Base-by-base conservation (phyloP, 2,113 vertebrate genomes). In the Lamprologus ornatipinnis region DNA sequence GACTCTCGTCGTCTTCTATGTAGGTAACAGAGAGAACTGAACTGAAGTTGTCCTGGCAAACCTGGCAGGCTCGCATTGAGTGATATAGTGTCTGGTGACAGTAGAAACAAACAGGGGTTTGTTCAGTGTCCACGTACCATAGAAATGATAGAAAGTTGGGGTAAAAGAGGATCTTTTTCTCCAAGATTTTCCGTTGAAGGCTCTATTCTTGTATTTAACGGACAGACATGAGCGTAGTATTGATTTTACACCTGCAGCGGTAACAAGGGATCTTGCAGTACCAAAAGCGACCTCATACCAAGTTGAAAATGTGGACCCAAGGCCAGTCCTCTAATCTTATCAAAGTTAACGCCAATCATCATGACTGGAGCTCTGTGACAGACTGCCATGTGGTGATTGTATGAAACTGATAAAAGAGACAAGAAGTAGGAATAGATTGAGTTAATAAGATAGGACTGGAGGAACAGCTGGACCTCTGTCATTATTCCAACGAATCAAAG, bases 381-480 rank as follows among this genome's bases (percentile, higher is more conserved):
- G 84, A 47, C 84, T 17, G 57, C 49, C 58, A 70, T 82, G 83
- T 84, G 82, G 31, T 53, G 79, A 81, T 81, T 80, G 45, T 68
- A 82, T 81, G 65, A 49, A 33, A 23, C 82, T 37, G 53, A 84
- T 55, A 81, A 51, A 89, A 40, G 70, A 84, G 75, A 82, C 35
- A 63, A 78, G 31, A 42, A 82, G 51, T 26, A n/a, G 57, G n/a
- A 73, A 26, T 14, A 17, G 60, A 65, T 7, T 35, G 54, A 82
- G n/a, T 81, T 80, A 81, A 85, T 19, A 57, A 31, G 83, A 80
- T 15, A 58, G 26, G 70, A 63, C 0, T 19, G 33, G n/a, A 60
- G 33, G 42, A 86, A 88, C 90, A 89, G 83, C 89, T 89, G 88
- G 85, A 88, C 49, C 54, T 14, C n/a, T 83, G 75, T 84, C 54